Base-by-base conservation (phyloP, 1,140 invertebrate genomes). In the Magallana angulata region DNA sequence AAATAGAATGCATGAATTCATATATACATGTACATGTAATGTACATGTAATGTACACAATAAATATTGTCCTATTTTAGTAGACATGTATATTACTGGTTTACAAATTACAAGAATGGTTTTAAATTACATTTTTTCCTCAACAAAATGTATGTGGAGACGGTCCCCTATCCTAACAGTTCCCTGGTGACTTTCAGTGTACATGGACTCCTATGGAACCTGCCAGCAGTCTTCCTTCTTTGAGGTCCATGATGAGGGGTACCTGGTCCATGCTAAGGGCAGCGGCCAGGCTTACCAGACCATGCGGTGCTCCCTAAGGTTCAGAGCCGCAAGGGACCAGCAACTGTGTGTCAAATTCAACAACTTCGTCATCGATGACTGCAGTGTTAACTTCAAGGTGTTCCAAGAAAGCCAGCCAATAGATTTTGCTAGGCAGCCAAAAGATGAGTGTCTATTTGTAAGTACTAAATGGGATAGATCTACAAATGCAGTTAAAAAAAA, bases 361-460 rank as follows among this genome's bases (percentile, higher is more conserved):
- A 82, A 16, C 48, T 57, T 82, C 16, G 57, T 14, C 18, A 82
- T 82, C 12, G 12, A 24, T 16, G 81, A 82, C 36, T 82, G 81
- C 14, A n/a, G 9, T 58, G 81, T 82, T 56, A 14, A 82, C 57
- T 57, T 82, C 24, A 82, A 58, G 14, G 56, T 82, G 57, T 57
- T 57, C 48, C 81, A 82, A n/a, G 81, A 82, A 82, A 56, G 57
- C 16, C n/a, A 58, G 48, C 81, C 81, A 8, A 57, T 82, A 76
- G 68, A 76, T 12, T 76, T 76, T 2, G 24, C 30, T 12, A 7
- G 68, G 68, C 68, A 76, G 24, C 68, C 68, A 24, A 30, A 30
- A 11, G 68, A 76, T 2, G 24, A 76, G 11, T 76, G 68, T 76
- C 9, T 76, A 30, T 76, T 30, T 76, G 68, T 76, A 8, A 76